These are phyloP conservation scores for Perca fluviatilis DNA, from an alignment of 2,113 vertebrate genomes.

Conservation along the genomic window DNA sequence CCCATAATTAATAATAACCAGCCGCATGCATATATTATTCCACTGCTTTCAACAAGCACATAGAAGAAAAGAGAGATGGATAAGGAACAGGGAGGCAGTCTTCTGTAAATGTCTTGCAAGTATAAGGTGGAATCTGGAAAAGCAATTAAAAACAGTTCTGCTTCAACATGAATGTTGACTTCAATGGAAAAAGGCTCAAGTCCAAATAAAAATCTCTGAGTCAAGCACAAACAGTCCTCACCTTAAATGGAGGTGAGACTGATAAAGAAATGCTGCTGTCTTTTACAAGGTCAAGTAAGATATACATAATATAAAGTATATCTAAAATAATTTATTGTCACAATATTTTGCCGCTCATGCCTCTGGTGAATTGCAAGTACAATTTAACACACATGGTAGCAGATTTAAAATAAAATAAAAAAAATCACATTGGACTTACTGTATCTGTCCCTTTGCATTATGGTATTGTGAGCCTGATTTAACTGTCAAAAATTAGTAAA, in stretches of 20 bases:
- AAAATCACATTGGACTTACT: background rate
- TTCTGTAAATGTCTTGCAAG: constrained; percentile 60
- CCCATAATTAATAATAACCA: constrained; percentile 78
- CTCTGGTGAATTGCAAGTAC: background rate
- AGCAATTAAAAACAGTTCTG: constrained; percentile 76
- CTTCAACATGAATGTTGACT: constrained; percentile 67
- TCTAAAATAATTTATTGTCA: background rate
- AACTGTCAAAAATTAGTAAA: background rate
- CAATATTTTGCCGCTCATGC: background rate
- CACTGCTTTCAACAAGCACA: constrained; percentile 69
- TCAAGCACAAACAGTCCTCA: constrained; percentile 47
- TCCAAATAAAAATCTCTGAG: constrained; percentile 60
- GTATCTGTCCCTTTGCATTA: background rate
- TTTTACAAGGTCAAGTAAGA: background rate
- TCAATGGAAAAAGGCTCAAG: constrained; percentile 67
- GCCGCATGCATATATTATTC: constrained; percentile 77
- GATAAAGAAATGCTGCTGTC: constrained; percentile 32
- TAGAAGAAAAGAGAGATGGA: constrained; percentile 62
- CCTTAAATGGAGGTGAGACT: constrained; percentile 53
- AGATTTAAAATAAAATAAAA: background rate
- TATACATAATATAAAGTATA: background rate
- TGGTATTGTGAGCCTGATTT: background rate
- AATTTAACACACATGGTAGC: background rate
- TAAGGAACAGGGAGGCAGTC: constrained; percentile 64
- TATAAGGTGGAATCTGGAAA: constrained; percentile 74